Conservation (phyloP, 2,888 invertebrate genomes). For the Chloroclystis v-ata region DNA sequence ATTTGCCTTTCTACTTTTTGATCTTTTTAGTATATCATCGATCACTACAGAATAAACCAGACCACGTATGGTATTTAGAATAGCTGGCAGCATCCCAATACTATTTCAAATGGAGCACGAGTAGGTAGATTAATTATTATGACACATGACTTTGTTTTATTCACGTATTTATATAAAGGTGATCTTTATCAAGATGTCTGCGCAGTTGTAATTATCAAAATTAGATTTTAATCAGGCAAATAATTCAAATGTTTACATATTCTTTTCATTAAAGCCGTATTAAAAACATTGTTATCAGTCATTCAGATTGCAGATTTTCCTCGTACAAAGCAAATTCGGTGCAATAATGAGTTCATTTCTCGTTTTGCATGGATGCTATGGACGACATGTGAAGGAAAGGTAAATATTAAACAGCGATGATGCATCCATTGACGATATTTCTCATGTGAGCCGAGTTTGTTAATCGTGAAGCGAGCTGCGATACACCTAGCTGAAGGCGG, state of each 20-base stretch:
- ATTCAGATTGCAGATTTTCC: slow-evolving; percentile 7
- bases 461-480: not conserved
- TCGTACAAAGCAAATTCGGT: slow-evolving; percentile 1
- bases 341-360: slow-evolving; percentile 10
- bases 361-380: slow-evolving; percentile 10
- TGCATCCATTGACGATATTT: slow-evolving; percentile 1
- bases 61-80: slow-evolving; percentile 65
- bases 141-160: slow-evolving; percentile 58
- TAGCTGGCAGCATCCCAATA: slow-evolving; percentile 61
- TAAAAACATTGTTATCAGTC: slow-evolving; percentile 5
- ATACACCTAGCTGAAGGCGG: slow-evolving; percentile 2
- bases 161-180: slow-evolving; percentile 46
- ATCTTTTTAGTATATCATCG: slow-evolving; percentile 33
- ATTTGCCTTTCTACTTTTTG: slow-evolving; percentile 48
- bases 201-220: slow-evolving; percentile 43
- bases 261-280: slow-evolving; percentile 1
- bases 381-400: slow-evolving; percentile 3
- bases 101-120: slow-evolving; percentile 61
- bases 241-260: not conserved
- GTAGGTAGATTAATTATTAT: slow-evolving; percentile 68
- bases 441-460: slow-evolving; percentile 1
- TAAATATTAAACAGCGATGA: slow-evolving; percentile 17
- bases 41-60: slow-evolving; percentile 47
- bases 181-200: slow-evolving; percentile 50
- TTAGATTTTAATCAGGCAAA: slow-evolving; percentile 28